Base-by-base conservation (phyloP, 2,888 invertebrate species). In the Eledone cirrhosa region DNA sequence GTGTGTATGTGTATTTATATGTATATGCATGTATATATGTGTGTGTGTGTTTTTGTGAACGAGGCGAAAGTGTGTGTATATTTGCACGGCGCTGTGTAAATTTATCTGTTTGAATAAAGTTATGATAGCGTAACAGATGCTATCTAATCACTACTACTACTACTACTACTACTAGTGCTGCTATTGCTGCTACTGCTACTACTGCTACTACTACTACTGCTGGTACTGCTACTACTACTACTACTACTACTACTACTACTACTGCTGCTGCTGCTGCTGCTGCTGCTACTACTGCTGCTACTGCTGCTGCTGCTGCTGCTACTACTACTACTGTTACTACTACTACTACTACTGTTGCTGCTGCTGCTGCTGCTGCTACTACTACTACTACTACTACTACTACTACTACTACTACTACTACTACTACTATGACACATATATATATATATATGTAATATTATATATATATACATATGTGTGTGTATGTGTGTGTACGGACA, bases 171-270 rank as follows among this genome's bases (percentile, higher is more conserved):
- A 33, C 33, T 33, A 33, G 5, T 33, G 8, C 33, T 33, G 8
- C 33, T 33, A 33, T 8, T 33, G 8, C 3, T 33, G 8, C 33
- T 33, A 33, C 27, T 59, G 27, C 78, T 59, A 72, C 80, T 78
- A 53, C 75, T 78, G 72, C 75, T 74, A 78, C 80, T 59, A 78
- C 78, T 29, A 65, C 77, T 77, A 53, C 79, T 77, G 24, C 63
- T 41, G 47, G 29, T 78, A 31, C 27, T 29, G 29, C 69, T 67
- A 65, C 75, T 78, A 67, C 48, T 69, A 65, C 65, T 59, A 33
- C 33, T 33, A 33, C 33, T 33, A 33, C 33, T 33, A 33, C 3
- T 33, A 3, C 65, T 59, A 33, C 33, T 33, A 33, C 33, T 33
- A 33, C 33, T 33, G 8, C 3, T 33, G 8, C 33, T 33, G 8